Conservation (phyloP, 2,113 vertebrate genomes). For the Prionailurus viverrinus region DNA sequence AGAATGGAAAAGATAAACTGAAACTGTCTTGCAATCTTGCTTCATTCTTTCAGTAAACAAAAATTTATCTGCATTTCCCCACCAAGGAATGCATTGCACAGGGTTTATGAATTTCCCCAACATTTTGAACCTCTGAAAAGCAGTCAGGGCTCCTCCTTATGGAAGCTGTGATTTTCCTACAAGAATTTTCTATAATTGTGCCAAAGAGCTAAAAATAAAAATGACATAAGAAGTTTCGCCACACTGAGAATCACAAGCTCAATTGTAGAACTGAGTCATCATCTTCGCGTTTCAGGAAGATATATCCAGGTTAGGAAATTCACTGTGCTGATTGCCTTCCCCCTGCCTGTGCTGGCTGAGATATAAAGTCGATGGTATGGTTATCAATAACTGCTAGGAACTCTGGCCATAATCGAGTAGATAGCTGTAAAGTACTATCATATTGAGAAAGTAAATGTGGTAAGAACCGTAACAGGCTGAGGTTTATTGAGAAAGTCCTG, state of each 20-base stretch:
- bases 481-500: constrained; percentile 87
- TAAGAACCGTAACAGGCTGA: constrained; percentile 78
- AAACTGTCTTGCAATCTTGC: not conserved
- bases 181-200: constrained; percentile 79
- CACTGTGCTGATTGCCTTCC: constrained; percentile 75
- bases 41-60: constrained; percentile 48
- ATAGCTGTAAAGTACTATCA: constrained; percentile 84
- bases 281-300: constrained; percentile 62
- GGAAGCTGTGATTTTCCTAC: constrained; percentile 73
- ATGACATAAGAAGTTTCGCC: constrained; percentile 76
- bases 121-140: constrained; percentile 62
- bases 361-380: constrained; percentile 77
- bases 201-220: constrained; percentile 81
- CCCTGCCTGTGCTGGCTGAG: constrained; percentile 71
- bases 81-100: not conserved
- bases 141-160: constrained; percentile 46
- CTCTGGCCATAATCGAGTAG: constrained; percentile 78
- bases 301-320: constrained; percentile 81
- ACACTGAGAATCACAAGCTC: constrained; percentile 79
- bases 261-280: constrained; percentile 72
- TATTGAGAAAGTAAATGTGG: constrained; percentile 80
- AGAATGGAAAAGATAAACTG: not conserved
- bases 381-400: constrained; percentile 86
- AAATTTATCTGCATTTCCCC: constrained; percentile 19
- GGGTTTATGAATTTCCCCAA: not conserved